A percentile compares a stretch with the other conserved stretches of the same genome.
phyloP scores from a whole-genome alignment of 2,113 vertebrate species.

The Isichthys henryi region DNA sequence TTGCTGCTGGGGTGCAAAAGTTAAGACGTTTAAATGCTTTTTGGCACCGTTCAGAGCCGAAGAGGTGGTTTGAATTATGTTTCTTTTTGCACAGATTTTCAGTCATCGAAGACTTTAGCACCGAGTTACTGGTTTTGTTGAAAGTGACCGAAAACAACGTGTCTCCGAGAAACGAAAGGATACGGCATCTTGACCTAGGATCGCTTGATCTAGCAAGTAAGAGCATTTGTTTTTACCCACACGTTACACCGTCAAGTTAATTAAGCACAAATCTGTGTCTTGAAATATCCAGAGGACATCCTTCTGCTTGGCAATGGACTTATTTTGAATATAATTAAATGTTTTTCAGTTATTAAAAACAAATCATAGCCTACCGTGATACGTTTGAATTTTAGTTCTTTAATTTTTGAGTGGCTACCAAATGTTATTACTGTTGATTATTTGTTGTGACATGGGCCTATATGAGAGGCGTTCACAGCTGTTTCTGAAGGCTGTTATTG shows the following conservation, averaged over 20 bases:
- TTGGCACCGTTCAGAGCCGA: constrained; percentile 36
- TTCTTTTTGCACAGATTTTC: constrained; percentile 57
- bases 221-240: constrained; percentile 70
- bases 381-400: constrained; percentile 1
- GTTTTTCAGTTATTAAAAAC: not conserved
- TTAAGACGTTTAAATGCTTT: constrained; percentile 47
- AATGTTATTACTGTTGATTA: not conserved
- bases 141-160: constrained; percentile 39
- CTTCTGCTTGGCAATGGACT: not conserved
- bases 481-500: constrained; percentile 70
- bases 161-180: constrained; percentile 41
- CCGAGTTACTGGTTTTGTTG: constrained; percentile 47
- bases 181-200: constrained; percentile 58
- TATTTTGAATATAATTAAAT: constrained; percentile 1
- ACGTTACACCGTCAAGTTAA: constrained; percentile 51
- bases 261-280: constrained; percentile 42
- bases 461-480: constrained; percentile 59
- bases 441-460: not conserved
- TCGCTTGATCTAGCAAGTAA: constrained; percentile 79
- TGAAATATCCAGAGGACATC: not conserved
- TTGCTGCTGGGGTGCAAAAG: constrained; percentile 10
- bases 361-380: not conserved
- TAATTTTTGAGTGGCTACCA: not conserved
- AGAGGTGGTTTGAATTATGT: constrained; percentile 59
- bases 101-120: constrained; percentile 63